Evolutionary conservation across 2,113 vertebrate species (phyloP), one percentile per base, ranked within the genome.

Genomic region (Pardalotus punctatus): DNA sequence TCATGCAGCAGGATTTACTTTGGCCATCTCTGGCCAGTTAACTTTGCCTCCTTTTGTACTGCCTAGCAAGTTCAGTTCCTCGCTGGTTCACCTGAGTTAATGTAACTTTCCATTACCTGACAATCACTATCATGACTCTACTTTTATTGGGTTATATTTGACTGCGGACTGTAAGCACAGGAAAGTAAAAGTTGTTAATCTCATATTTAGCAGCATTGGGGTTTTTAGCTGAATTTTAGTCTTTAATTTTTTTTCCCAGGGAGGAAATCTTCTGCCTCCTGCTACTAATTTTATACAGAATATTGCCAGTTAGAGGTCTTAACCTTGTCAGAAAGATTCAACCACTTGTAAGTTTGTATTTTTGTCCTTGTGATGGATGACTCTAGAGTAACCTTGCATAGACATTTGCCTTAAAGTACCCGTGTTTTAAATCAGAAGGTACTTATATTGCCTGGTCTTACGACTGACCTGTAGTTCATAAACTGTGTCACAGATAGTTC

Each of bases 331-430:
- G 85, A 90, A 83, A 81, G 78, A 91, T 95, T 65, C 78, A 94
- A 58, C 45, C 47, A 57, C 50, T 88, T 92, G 43, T 93, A 91
- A 95, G 85, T 93, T 88, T 83, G 35, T 91, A 77, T 90, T 96
- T 96, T 96, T 96, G 90, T 86, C 53, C 93, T 82, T 67, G 73
- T 97, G 92, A 97, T 96, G 89, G 60, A 96, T 96, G 82, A 82
- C 45, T 85, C 72, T 69, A 78, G 29, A 65, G n/a, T 70, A 73
- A 25, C 51, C 50, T 94, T 78, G 45, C 83, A 72, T 14, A 86
- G 38, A n/a, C 35, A 58, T 91, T 38, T 94, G 12, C 54, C 81
- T 69, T 74, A 74, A 96, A 92, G 29, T 81, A 50, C 14, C 10
- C 27, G 12, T 33, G 36, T 15, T 73, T 95, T 62, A 35, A 69